A percentile compares a stretch with the other conserved stretches of the same genome.
phyloP scores from a whole-genome alignment of 2,113 vertebrate genomes.

The Pan paniscus region DNA sequence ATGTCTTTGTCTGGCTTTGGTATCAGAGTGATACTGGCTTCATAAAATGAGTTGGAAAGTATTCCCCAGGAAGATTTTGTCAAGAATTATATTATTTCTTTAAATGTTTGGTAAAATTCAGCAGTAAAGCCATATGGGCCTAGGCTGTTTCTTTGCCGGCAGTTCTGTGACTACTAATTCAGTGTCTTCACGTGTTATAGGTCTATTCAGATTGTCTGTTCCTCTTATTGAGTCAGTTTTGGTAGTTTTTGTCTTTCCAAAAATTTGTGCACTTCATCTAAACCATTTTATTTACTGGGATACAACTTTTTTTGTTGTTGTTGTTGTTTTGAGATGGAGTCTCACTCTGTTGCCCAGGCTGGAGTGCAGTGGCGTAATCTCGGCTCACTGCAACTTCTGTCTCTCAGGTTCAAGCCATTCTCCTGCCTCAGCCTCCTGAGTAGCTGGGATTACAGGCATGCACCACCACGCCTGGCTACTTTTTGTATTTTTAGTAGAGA shows the following conservation, averaged over 20 bases:
- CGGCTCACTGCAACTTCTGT: too few relatives aligned
- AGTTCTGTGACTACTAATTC: background rate
- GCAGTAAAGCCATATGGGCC: background rate
- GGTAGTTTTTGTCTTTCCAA: background rate
- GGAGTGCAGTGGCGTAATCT: too few relatives aligned
- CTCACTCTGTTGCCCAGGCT: too few relatives aligned
- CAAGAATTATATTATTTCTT: constrained; percentile 5
- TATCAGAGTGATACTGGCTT: background rate
- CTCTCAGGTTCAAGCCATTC: too few relatives aligned
- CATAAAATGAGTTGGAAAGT: background rate
- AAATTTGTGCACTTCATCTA: background rate
- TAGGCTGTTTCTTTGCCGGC: background rate
- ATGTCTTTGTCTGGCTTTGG: background rate
- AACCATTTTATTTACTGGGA: background rate
- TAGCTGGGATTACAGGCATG: too few relatives aligned
- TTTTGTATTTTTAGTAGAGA: too few relatives aligned
- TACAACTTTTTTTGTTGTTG: background rate
- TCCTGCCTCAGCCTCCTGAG: too few relatives aligned
- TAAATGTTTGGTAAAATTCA: background rate
- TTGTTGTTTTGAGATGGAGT: too few relatives aligned
- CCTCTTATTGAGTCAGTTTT: background rate
- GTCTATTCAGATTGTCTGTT: background rate
- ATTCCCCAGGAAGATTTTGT: background rate
- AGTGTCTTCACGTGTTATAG: background rate
- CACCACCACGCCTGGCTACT: too few relatives aligned